Evolutionary conservation across 2,888 invertebrate genomes (phyloP), one percentile per base, ranked within the genome.

Genomic region (Seladonia tumulorum): DNA sequence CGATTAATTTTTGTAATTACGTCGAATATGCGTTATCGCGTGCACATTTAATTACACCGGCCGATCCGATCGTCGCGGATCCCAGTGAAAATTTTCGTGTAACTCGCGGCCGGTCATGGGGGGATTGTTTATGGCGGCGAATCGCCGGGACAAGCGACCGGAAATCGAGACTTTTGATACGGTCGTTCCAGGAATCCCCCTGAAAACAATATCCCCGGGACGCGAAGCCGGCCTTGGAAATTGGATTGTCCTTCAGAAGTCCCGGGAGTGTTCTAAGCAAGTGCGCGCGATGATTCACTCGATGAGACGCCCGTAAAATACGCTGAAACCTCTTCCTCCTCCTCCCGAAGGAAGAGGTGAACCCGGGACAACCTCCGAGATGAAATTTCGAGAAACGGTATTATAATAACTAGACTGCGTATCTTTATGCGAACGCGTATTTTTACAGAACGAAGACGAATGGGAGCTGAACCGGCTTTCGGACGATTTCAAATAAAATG

Each of bases 161-260:
- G 63, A 81, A 71, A 74, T 74, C 57, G 71, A 60, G 71, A 53
- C 73, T 81, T 83, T 75, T 39, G 29, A 70, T 39, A 70, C 49
- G 18, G 66, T 47, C 74, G 79, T 63, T 25, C 22, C 29, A 29
- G 35, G 81, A 77, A 77, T 85, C 76, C 83, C 78, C 82, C 79
- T 57, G 89, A 87, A 86, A 89, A 89, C 90, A 87, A 89, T 89
- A 87, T 82, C 81, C 74, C 75, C 78, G 81, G 70, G 81, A 85
- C 80, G 83, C 85, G 86, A 85, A 83, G 82, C 85, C 80, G 80
- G 82, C 89, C 79, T 87, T 83, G 63, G 83, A 90, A 89, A 90
- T 90, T 90, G 90, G 89, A 90, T 90, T 90, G 90, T 90, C 87
- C 89, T 87, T 86, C 85, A 82, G 87, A 86, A 87, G 82, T 87